These are phyloP conservation scores for Pteropus alecto DNA, from an alignment of 2,113 vertebrate species.

Conservation along the genomic window DNA sequence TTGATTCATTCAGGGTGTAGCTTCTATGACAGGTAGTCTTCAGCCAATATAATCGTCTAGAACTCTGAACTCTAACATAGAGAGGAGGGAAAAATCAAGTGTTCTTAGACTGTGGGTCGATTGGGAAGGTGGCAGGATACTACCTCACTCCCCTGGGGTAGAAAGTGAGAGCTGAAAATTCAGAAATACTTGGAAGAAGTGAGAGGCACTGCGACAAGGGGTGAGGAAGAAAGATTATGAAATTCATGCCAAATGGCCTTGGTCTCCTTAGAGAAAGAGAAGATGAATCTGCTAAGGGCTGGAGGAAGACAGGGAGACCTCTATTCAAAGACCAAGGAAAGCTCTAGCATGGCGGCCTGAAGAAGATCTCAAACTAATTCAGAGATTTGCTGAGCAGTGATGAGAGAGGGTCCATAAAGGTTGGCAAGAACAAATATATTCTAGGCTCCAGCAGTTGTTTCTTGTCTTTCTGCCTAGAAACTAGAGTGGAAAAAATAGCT, in stretches of 20 bases:
- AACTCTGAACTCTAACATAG: neutral
- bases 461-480: neutral
- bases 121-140: neutral
- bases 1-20: slow-evolving; percentile 67
- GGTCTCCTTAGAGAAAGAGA: neutral
- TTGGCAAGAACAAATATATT: neutral
- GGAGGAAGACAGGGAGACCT: neutral
- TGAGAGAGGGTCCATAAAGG: neutral
- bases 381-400: neutral
- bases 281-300: neutral
- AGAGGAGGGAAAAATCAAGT: neutral
- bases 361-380: neutral
- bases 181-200: neutral
- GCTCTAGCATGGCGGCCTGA: neutral
- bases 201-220: neutral
- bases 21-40: slow-evolving; percentile 27
- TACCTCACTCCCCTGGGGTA: neutral
- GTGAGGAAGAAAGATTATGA: neutral
- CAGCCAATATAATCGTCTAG: neutral
- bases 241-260: neutral
- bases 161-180: neutral
- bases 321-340: neutral
- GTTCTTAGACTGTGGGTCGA: neutral
- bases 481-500: neutral
- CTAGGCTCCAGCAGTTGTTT: neutral